Evolutionary conservation across 2,888 invertebrate genomes (phyloP), one percentile per base, ranked within the genome.

Genomic region (Phyto melanocephala): DNA sequence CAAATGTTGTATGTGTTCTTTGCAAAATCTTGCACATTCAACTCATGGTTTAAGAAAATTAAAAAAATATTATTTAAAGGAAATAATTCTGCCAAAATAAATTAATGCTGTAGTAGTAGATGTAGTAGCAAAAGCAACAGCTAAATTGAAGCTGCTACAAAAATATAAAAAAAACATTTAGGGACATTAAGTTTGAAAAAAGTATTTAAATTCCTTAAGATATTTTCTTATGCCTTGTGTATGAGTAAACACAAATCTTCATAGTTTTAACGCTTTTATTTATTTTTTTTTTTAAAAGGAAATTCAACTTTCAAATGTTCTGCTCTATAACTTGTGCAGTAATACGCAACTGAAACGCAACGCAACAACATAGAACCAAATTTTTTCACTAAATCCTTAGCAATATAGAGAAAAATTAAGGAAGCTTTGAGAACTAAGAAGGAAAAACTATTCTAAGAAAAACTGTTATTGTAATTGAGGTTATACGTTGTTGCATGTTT

Each of bases 81-180:
- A 65, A 28, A 15, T 22, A 35, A 33, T 76, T 20, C 35, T 37
- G 67, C 40, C 33, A 20, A 40, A 72, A 45, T 33, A 79, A 78
- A 71, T 37, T 20, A 63, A 65, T 65, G 58, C 28, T 35, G 62
- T 33, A n/a, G n/a, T n/a, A n/a, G n/a, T n/a, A n/a, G n/a, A n/a
- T n/a, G 15, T 7, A 33, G 20, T 33, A 11, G 24, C 2, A 71
- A 22, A 5, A 45, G 50, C 67, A 76, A 42, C 54, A 70, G 68
- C 62, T 52, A 54, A 52, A 78, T 13, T 13, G 45, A 47, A 67
- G 15, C 37, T 65, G 33, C 60, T 56, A 33, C 20, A 33, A 60
- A 76, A 50, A 37, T 15, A 20, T 28, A 65, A 40, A 65, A n/a
- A 58, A 76, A 67, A 52, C 68, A 52, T 67, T 52, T 60, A 72